phyloP scores from a whole-genome alignment of 2,113 vertebrate genomes.

The Misgurnus anguillicaudatus region DNA sequence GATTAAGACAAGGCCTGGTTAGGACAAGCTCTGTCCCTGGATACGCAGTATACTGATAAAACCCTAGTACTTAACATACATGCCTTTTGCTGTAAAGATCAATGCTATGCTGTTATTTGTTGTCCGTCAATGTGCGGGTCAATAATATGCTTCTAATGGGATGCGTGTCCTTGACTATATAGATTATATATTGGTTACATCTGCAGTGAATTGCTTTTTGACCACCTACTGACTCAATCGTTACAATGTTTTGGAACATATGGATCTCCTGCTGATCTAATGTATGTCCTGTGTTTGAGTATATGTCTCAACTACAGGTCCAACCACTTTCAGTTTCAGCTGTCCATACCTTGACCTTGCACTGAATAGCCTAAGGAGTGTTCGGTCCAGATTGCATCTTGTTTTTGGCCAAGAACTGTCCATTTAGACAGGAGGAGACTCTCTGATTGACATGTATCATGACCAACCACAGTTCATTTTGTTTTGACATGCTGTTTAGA shows the following conservation, averaged over 20 bases:
- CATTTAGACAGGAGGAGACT: background rate
- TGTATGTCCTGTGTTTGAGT: background rate
- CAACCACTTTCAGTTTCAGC: background rate
- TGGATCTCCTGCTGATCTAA: constrained; percentile 10
- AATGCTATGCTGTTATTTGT: background rate
- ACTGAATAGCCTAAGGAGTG: too few relatives aligned
- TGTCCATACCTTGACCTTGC: background rate
- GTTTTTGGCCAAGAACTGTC: too few relatives aligned
- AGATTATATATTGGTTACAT: constrained; percentile 23
- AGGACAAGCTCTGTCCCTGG: constrained; percentile 3
- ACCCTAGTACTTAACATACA: background rate
- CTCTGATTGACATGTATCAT: background rate
- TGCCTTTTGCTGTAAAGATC: background rate
- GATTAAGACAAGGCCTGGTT: constrained; percentile 11
- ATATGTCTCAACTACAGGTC: background rate
- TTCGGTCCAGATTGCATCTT: too few relatives aligned
- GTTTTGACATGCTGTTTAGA: too few relatives aligned
- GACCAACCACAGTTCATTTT: too few relatives aligned
- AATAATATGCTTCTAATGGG: constrained; percentile 23
- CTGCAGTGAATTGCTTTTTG: constrained; percentile 12
- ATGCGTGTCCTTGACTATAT: constrained; percentile 17
- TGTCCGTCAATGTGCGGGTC: background rate
- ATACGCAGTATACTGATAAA: background rate
- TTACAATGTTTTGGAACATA: constrained; percentile 4
- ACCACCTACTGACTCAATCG: constrained; percentile 18